Conservation (phyloP, 2,888 invertebrate genomes). For the Lissocephala sabroskyi region DNA sequence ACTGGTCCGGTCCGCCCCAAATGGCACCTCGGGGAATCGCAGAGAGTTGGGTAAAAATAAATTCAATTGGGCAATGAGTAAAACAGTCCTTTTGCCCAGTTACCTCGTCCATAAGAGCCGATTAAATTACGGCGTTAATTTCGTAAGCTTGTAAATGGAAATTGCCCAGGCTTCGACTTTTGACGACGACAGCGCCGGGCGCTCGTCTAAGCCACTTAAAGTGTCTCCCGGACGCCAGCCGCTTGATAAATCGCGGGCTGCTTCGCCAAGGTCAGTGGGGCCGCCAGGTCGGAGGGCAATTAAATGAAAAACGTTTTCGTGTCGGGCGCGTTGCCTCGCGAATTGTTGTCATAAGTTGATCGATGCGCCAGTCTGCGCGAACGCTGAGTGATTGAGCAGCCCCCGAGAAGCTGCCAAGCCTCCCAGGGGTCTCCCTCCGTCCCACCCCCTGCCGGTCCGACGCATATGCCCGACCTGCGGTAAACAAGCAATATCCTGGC, state of each 20-base stretch:
- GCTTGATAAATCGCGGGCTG: slow-evolving; percentile 24
- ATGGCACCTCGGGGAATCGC: slow-evolving; percentile 24
- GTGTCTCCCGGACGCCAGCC: slow-evolving; percentile 13
- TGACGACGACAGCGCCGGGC: slow-evolving; percentile 16
- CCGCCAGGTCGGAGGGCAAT: slow-evolving; percentile 26
- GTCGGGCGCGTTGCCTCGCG: no score
- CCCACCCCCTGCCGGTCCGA: no score
- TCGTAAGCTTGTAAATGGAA: slow-evolving; percentile 27
- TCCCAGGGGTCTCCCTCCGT: no score
- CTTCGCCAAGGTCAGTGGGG: not conserved
- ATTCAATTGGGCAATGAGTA: slow-evolving; percentile 28
- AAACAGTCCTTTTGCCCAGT: slow-evolving; percentile 9
- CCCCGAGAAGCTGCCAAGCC: no score
- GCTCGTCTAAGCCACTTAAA: slow-evolving; percentile 24
- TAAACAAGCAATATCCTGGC: slow-evolving; percentile 29
- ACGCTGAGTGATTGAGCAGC: not conserved
- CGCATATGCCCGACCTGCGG: slow-evolving; percentile 17
- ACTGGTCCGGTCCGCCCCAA: slow-evolving; percentile 28
- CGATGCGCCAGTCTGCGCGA: slow-evolving; percentile 29
- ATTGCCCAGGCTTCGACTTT: not conserved
- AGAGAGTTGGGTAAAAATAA: slow-evolving; percentile 22
- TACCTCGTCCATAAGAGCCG: slow-evolving; percentile 25
- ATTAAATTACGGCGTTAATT: slow-evolving; percentile 44
- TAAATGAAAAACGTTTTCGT: slow-evolving; percentile 49
- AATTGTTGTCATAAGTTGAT: slow-evolving; percentile 42